phyloP scores from a whole-genome alignment of 1,140 invertebrate species.

The Neuroterus valhalla region DNA sequence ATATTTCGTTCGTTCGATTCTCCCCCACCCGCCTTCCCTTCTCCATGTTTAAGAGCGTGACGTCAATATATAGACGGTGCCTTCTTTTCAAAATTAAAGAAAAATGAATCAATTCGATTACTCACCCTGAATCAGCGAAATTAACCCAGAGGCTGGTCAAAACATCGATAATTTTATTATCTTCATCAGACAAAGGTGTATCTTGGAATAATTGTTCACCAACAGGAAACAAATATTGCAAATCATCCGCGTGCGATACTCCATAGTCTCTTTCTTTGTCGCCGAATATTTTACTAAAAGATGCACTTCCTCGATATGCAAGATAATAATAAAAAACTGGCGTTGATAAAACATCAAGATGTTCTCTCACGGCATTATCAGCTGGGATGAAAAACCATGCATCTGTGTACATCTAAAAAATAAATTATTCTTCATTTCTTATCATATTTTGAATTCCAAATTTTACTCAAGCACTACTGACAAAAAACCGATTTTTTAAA shows the following conservation, averaged over 20 bases:
- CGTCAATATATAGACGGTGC: too few relatives aligned
- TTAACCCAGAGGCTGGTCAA: slow-evolving; percentile 81
- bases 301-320: slow-evolving; percentile 78
- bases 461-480: too few relatives aligned
- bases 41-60: too few relatives aligned
- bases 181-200: slow-evolving; percentile 68
- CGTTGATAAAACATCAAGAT: slow-evolving; percentile 63
- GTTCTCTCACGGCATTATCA: slow-evolving; percentile 77
- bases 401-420: slow-evolving; percentile 80
- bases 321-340: slow-evolving; percentile 82
- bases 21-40: too few relatives aligned
- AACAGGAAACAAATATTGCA: slow-evolving; percentile 84
- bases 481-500: too few relatives aligned
- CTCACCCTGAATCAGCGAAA: slow-evolving; percentile 75
- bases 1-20: too few relatives aligned
- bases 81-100: too few relatives aligned
- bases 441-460: not conserved
- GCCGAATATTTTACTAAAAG: slow-evolving; percentile 82
- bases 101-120: slow-evolving; percentile 32
- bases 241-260: slow-evolving; percentile 84
- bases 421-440: not conserved
- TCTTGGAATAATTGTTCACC: slow-evolving; percentile 76
- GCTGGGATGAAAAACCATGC: slow-evolving; percentile 80
- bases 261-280: slow-evolving; percentile 78
- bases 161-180: slow-evolving; percentile 73